Evolutionary conservation across 2,888 invertebrate genomes (phyloP), one percentile per base, ranked within the genome.

Genomic region (Seira musarum): DNA sequence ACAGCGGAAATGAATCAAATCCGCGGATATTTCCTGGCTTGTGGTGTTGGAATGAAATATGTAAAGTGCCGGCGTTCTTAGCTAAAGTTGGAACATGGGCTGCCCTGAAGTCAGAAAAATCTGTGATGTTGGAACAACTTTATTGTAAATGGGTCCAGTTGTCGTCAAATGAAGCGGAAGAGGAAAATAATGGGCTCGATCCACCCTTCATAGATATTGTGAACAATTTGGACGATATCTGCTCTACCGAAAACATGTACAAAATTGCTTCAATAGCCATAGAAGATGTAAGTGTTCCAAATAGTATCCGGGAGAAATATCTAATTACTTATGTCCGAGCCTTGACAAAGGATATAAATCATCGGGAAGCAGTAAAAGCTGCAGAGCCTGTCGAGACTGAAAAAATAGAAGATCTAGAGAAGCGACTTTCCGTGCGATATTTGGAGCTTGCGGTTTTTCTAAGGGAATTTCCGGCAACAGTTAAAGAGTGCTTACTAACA

Each of bases 271-370:
- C 77, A 61, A 35, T 66, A 3, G 63, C 78, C 10, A 15, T 75
- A 6, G 65, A 73, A 46, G 30, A 53, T 1, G 22, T 53, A 24
- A 79, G 64, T 8, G 22, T 57, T 15, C 40, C 67, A 10, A 24
- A 53, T 13, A 1, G 25, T 0, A 69, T 35, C n/a, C 67, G 61
- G 49, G 21, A 49, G 35, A 67, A 78, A 46, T 72, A 64, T 70
- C 21, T 84, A 0, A 81, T 81, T 40, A 35, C 84, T 1, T 85
- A 76, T 17, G 24, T 82, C 1, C 53, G 75, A 3, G 83, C 84
- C 10, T 67, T 85, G 71, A 72, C 57, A 1, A 57, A 74, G 8
- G 85, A 85, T 24, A 71, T 82, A 8, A 78, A 79, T 49, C 53
- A 35, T 1, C 82, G 83, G 13, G 83, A 83, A 61, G 61, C 64